Evolutionary conservation across 2,113 vertebrate genomes (phyloP).

Genomic region (Australoheros scitulus): DNA sequence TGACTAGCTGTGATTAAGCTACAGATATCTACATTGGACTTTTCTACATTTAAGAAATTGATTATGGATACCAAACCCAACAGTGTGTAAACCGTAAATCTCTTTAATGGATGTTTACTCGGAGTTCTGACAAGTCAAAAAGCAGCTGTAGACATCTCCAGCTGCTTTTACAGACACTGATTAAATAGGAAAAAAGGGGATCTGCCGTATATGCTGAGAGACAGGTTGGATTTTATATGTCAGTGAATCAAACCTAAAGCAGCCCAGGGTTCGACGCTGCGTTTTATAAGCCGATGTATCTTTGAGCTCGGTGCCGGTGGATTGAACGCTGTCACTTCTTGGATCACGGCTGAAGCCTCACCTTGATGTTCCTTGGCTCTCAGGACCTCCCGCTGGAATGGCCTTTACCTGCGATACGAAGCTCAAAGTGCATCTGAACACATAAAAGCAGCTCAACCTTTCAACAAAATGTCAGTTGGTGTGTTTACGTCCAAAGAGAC

Average conservation of each 20-base stretch:
- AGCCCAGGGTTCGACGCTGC: not conserved
- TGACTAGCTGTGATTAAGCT: not conserved
- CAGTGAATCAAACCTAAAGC: not conserved
- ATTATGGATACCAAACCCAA: no score
- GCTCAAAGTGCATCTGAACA: conserved; percentile 65
- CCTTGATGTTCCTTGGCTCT: conserved; percentile 52
- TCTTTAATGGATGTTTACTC: not conserved
- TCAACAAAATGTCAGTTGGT: conserved; percentile 60
- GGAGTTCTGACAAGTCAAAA: not conserved
- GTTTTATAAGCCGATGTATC: no score
- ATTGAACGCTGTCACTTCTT: not conserved
- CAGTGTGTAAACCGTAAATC: not conserved
- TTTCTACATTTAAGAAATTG: no score
- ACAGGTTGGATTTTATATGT: not conserved
- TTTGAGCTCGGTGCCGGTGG: no score
- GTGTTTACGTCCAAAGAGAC: not conserved
- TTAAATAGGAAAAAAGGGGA: not conserved
- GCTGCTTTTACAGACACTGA: not conserved
- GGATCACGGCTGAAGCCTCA: conserved; percentile 28
- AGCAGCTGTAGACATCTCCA: not conserved
- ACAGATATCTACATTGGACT: not conserved
- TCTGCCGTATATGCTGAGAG: rapidly evolving
- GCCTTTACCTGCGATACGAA: conserved; percentile 48
- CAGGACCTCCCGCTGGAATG: conserved; percentile 46
- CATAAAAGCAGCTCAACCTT: conserved; percentile 70